Evolutionary conservation across 92 coral and sea anemone genomes (phyloP).

Genomic region (Metridium senile): DNA sequence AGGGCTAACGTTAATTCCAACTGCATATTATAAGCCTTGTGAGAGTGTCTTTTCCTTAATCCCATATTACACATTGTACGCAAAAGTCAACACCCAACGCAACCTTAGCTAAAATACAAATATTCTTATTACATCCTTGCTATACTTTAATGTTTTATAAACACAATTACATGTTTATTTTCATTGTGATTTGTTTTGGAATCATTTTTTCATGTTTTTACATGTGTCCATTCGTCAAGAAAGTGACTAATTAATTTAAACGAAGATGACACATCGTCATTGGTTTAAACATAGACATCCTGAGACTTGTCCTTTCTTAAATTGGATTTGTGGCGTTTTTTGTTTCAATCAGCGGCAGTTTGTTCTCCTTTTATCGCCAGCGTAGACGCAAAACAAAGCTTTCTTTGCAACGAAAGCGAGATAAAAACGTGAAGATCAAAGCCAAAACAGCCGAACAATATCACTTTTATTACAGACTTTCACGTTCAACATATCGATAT

Average conservation of each 20-base stretch:
- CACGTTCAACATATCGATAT: neutral
- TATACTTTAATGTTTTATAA: neutral
- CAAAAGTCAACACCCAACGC: neutral
- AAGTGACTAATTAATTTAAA: neutral
- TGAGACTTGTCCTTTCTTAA: neutral
- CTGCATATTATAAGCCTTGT: neutral
- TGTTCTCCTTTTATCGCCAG: neutral
- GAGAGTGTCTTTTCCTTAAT: neutral
- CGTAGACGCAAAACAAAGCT: neutral
- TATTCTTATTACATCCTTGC: neutral
- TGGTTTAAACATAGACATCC: neutral
- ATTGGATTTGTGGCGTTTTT: conserved; percentile 1
- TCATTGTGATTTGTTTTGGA: neutral
- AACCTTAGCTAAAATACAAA: no score
- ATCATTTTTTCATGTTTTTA: neutral
- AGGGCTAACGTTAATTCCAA: neutral
- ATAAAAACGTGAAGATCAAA: neutral
- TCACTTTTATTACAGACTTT: neutral
- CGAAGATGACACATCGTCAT: neutral
- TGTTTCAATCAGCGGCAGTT: neutral
- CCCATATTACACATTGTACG: neutral
- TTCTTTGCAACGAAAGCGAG: neutral
- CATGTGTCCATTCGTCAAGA: neutral
- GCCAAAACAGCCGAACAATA: neutral
- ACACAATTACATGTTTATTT: neutral